Evolutionary conservation across 2,113 vertebrate genomes (phyloP).

Genomic region (Nymphicus hollandicus): DNA sequence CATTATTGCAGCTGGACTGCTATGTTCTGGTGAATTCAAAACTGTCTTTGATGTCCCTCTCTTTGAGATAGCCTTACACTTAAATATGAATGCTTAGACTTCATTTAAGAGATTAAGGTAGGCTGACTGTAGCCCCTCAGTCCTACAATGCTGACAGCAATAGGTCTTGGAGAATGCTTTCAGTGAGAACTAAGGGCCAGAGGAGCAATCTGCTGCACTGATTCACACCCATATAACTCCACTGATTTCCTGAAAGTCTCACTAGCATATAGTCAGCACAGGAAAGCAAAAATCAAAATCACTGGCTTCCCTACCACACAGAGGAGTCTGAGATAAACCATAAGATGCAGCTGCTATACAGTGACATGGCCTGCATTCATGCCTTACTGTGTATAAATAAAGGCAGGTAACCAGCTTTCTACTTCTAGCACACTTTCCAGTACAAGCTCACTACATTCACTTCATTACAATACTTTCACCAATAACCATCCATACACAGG

Average conservation of each 20-base stretch:
- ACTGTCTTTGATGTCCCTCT: not conserved
- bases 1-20: not conserved
- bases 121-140: not conserved
- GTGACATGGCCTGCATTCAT: not conserved
- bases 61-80: not conserved
- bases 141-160: not conserved
- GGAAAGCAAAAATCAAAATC: not conserved
- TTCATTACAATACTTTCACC: not conserved
- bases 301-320: not conserved
- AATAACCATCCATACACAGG: accelerated
- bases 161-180: not conserved
- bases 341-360: not conserved
- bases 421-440: not conserved
- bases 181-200: not conserved
- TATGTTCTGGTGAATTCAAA: not conserved
- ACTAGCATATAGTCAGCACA: not conserved
- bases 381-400: not conserved
- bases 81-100: not conserved
- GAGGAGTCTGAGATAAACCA: not conserved
- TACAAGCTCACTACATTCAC: not conserved
- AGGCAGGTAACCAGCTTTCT: not conserved
- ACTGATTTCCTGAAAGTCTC: not conserved
- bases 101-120: not conserved
- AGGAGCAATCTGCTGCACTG: not conserved
- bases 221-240: not conserved